Base-by-base conservation (phyloP, 53 echinoderm and acorn worm species). In the Patiria pectinifera region DNA sequence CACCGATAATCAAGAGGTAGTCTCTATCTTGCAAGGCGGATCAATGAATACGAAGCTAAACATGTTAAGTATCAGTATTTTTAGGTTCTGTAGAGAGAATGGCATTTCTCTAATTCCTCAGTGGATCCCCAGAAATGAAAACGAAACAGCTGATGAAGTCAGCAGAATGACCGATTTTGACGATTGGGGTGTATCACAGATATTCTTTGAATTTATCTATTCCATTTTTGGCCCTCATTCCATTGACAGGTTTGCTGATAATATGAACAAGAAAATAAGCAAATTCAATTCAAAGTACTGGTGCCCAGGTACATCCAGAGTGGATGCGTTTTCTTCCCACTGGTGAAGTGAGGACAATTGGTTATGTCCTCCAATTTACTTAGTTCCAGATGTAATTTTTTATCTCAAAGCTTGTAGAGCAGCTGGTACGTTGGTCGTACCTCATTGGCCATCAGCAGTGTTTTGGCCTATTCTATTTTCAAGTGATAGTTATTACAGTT, bases 291-390 rank as follows among this genome's bases (percentile, higher is more conserved):
- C 76, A 22, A 91, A 75, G n/a, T 83, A 91, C 46, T 91, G 83
- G 77, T 69, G 83, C 25, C 83, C 84, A 53, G 53, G 53, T 14
- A 69, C 91, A 9, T 45, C 19, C 21, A 71, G 82, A 8, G 91
- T 83, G 2, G 75, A 91, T 53, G 74, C 84, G 12, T 84, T 91
- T 25, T 48, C 83, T 72, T 11, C 62, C 44, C 6, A 47, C 19
- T 91, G 91, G 91, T 45, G 14, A 48, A 58, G 21, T n/a, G 91
- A 91, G 26, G 83, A 91, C 60, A 91, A 91, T 83, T 91, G 83
- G 91, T 18, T 91, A 23, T 83, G 83, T 5, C 91, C 91, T 21
- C 83, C 91, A 1, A 49, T 83, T 69, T 15, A 71, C 59, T 12
- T 91, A 53, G 45, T 91, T 11, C 16, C 11, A 2, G 26, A 63